These are phyloP conservation scores for Cochlearius cochlearius DNA, from an alignment of 2,113 vertebrate species.

Conservation along the genomic window DNA sequence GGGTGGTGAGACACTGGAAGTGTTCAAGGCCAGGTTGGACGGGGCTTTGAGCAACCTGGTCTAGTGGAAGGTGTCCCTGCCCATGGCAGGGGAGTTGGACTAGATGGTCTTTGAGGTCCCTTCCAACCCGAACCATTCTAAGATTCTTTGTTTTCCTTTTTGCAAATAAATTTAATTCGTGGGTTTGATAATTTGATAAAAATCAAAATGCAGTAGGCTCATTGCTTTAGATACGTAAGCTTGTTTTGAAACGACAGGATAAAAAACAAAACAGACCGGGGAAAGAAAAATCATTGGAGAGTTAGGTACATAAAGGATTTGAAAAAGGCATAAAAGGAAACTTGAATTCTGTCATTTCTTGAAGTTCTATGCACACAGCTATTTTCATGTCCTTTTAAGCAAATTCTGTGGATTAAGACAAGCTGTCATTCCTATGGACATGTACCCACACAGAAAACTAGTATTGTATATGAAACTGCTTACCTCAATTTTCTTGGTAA, in stretches of 20 bases:
- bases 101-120: too few species aligned
- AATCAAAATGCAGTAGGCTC: not conserved
- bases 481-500: slow-evolving; percentile 84
- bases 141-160: not conserved
- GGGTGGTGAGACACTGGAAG: too few species aligned
- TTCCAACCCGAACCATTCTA: too few species aligned
- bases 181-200: not conserved
- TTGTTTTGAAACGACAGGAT: not conserved
- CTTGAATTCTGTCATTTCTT: not conserved
- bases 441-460: not conserved
- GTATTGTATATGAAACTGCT: not conserved
- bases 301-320: not conserved
- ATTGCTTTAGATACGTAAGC: not conserved
- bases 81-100: too few species aligned
- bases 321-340: not conserved
- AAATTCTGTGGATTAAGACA: not conserved
- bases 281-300: not conserved
- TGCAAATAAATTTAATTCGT: not conserved
- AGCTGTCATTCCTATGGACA: not conserved
- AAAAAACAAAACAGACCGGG: not conserved
- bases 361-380: not conserved
- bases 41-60: too few species aligned
- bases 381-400: not conserved
- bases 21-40: too few species aligned
- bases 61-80: too few species aligned